Evolutionary conservation across 2,797 vertebrate species (phyloP).

Genomic region (Picus viridis): DNA sequence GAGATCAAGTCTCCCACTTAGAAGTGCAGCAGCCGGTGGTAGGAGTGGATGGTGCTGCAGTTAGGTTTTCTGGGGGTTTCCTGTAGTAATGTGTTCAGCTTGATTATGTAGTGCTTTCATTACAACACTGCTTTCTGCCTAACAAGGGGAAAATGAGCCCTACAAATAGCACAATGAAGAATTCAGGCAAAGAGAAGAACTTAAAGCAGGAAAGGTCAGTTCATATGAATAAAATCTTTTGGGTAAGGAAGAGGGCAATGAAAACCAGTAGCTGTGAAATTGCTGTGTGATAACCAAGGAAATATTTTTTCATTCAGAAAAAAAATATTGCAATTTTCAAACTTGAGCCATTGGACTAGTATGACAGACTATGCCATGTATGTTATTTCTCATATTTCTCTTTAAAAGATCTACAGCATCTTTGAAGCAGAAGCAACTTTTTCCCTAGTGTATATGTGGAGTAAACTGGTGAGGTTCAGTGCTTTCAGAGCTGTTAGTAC

Average conservation of each 20-base stretch:
- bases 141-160: conserved; percentile 14
- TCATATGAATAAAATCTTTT: not conserved
- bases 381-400: conserved; percentile 23
- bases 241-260: not conserved
- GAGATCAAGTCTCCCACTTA: not conserved
- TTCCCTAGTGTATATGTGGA: not conserved
- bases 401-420: conserved; percentile 18
- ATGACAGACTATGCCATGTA: not conserved
- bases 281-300: conserved; percentile 23
- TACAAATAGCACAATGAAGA: not conserved
- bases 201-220: not conserved
- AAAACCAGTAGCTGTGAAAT: conserved; percentile 45
- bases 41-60: not conserved
- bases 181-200: not conserved
- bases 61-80: not conserved
- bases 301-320: conserved; percentile 9
- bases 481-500: not conserved
- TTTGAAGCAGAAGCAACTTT: not conserved
- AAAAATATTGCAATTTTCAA: conserved; percentile 45
- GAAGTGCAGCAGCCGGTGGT: not conserved
- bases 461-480: not conserved
- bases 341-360: not conserved
- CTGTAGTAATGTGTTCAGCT: not conserved
- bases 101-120: not conserved
- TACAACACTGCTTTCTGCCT: not conserved